A percentile compares a stretch with the other conserved stretches of the same genome.
These are phyloP conservation scores for Capromys pilorides DNA, from an alignment of 2,797 vertebrate genomes.

Conservation along the genomic window DNA sequence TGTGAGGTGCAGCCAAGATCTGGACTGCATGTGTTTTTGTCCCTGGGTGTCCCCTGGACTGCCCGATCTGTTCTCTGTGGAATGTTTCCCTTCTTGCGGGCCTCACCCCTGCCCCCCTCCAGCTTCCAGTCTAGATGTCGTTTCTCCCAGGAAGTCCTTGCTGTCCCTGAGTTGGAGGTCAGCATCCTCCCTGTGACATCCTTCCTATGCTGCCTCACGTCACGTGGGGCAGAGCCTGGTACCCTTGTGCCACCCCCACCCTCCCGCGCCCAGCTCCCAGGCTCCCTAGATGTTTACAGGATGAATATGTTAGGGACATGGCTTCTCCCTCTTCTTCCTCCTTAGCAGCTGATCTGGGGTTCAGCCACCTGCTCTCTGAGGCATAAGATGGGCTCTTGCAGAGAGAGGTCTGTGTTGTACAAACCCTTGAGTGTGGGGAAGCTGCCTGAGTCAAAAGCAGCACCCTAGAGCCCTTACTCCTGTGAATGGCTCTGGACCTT, in stretches of 20 bases:
- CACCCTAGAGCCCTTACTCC: neutral
- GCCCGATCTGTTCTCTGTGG: neutral
- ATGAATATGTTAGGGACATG: neutral
- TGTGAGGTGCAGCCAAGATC: neutral
- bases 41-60: neutral
- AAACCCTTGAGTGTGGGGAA: neutral
- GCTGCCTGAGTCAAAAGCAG: neutral
- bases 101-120: neutral
- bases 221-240: neutral
- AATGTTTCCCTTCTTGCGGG: neutral
- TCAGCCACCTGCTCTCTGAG: neutral
- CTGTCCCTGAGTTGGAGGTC: neutral
- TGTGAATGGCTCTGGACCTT: neutral
- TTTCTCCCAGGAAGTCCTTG: conserved; percentile 39
- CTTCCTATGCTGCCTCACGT: neutral
- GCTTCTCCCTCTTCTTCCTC: conserved; percentile 26
- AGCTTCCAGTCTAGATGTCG: neutral
- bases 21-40: neutral
- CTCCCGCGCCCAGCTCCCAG: neutral
- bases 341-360: neutral
- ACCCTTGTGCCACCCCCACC: no score
- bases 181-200: neutral
- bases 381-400: neutral
- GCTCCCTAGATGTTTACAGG: conserved; percentile 15
- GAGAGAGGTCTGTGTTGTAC: neutral